Conservation (phyloP, 2,888 invertebrate genomes). For the Bombyx huttoni region DNA sequence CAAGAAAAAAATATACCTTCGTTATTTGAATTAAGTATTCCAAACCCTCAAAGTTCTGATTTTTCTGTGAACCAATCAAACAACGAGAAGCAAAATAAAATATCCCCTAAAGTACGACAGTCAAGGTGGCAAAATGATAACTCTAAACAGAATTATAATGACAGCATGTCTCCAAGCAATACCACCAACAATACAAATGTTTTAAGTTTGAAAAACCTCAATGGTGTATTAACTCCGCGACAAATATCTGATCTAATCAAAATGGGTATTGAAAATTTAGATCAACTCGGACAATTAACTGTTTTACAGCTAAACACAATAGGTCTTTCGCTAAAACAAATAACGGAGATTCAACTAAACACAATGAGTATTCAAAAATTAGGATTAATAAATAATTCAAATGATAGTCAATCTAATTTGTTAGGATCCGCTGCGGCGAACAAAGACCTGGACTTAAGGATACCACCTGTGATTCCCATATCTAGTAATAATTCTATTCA, state of each 20-base stretch:
- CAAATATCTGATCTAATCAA: constrained; percentile 73
- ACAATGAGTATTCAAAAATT: constrained; percentile 73
- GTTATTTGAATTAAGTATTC: constrained; percentile 60
- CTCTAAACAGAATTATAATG: constrained; percentile 35
- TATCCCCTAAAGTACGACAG: constrained; percentile 59
- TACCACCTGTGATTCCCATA: constrained; percentile 43
- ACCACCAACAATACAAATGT: constrained; percentile 41
- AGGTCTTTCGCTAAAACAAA: constrained; percentile 73
- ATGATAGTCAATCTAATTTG: constrained; percentile 33
- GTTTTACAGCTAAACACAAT: constrained; percentile 74
- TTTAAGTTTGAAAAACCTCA: constrained; percentile 71
- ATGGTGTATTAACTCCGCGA: constrained; percentile 67
- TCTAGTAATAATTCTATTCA: constrained; percentile 26
- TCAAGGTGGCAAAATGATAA: constrained; percentile 66
- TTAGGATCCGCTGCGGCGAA: constrained; percentile 23
- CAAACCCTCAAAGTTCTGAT: constrained; percentile 42
- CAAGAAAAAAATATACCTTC: constrained; percentile 56
- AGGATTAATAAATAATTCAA: constrained; percentile 51
- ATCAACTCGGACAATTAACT: constrained; percentile 74
- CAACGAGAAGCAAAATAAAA: constrained; percentile 49
- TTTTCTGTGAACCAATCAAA: constrained; percentile 36
- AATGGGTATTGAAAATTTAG: constrained; percentile 74
- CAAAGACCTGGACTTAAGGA: constrained; percentile 62
- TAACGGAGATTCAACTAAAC: constrained; percentile 75
- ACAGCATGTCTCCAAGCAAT: constrained; percentile 34